phyloP scores from a whole-genome alignment of 2,113 vertebrate genomes.

The Ramphastos sulfuratus region DNA sequence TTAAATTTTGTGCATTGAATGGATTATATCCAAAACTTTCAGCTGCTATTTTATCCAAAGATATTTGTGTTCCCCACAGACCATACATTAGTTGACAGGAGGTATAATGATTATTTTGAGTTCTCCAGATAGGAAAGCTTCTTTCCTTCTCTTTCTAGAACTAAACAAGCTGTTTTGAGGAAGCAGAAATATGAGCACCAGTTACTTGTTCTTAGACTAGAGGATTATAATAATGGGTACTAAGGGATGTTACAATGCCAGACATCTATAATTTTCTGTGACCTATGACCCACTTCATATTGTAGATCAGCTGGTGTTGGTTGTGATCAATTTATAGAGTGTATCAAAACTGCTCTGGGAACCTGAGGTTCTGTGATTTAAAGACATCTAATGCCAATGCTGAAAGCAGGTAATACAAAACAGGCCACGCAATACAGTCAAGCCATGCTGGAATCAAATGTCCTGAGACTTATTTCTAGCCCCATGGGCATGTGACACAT shows the following conservation, averaged over 20 bases:
- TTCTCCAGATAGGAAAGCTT: not conserved
- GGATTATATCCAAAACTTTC: not conserved
- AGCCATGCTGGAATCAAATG: not conserved
- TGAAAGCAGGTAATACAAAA: not conserved
- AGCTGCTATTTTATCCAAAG: not conserved
- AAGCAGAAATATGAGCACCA: not conserved
- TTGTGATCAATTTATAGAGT: not conserved
- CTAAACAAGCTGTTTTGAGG: not conserved
- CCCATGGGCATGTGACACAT: not conserved
- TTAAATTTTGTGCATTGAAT: not conserved
- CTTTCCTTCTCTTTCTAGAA: not conserved
- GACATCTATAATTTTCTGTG: not conserved
- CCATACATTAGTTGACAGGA: not conserved
- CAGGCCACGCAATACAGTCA: too few relatives aligned
- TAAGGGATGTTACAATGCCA: not conserved
- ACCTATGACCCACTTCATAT: accelerated
- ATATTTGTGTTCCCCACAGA: not conserved
- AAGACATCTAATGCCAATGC: not conserved
- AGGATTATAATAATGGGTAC: not conserved
- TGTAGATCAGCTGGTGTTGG: not conserved
- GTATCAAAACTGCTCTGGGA: not conserved
- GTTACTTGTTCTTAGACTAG: not conserved
- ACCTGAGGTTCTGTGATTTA: accelerated
- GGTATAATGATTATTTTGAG: not conserved
- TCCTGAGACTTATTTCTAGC: not conserved